phyloP scores from a whole-genome alignment of 2,797 vertebrate species.

The Cyclura pinguis region DNA sequence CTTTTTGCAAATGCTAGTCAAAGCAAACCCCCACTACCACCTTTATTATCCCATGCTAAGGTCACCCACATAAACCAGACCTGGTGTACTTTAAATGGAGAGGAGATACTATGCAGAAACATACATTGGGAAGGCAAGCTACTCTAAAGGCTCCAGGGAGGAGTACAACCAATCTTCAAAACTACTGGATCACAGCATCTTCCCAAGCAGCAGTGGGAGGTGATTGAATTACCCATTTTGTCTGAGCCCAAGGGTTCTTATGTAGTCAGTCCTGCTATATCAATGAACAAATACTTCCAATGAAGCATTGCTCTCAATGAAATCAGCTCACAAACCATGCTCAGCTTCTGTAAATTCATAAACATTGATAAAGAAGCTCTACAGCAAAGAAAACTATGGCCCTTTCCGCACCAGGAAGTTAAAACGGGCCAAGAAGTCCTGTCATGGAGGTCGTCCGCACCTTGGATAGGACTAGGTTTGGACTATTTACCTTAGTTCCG shows the following conservation, averaged over 20 bases:
- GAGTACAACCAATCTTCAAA: background rate
- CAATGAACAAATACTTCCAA: background rate
- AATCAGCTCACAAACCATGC: background rate
- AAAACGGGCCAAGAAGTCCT: no score
- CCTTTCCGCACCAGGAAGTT: no score
- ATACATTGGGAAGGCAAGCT: background rate
- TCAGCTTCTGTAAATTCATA: background rate
- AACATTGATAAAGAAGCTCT: background rate
- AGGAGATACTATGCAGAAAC: background rate
- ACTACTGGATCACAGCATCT: background rate
- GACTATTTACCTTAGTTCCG: no score
- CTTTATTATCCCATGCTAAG: no score
- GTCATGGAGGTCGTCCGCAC: no score
- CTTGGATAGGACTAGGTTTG: no score
- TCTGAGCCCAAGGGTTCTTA: background rate
- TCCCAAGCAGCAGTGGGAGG: background rate
- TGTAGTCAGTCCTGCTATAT: background rate
- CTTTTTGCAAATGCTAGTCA: no score
- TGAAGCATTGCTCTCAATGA: background rate
- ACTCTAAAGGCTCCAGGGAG: background rate
- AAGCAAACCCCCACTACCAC: no score
- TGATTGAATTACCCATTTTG: background rate
- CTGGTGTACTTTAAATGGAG: background rate
- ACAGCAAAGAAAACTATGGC: no score
- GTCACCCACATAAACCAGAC: background rate